Evolutionary conservation across 2,113 vertebrate genomes (phyloP).

Genomic region (Microcebus ravelobensis): DNA sequence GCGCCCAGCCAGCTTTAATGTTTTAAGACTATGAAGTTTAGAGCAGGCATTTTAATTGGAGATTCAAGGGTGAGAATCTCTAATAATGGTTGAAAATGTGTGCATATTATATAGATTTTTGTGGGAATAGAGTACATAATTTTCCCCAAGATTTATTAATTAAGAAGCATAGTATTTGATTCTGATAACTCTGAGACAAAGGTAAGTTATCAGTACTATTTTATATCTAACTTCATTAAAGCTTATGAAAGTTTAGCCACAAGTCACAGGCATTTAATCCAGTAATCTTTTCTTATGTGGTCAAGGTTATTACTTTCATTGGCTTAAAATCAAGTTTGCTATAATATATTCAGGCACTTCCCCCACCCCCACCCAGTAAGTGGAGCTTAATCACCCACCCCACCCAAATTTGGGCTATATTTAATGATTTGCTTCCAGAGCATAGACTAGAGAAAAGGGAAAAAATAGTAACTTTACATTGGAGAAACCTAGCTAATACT

Average conservation of each 20-base stretch:
- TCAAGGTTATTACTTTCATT: not conserved
- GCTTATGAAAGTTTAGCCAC: not conserved
- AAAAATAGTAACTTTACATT: not conserved
- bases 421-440: not conserved
- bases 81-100: not conserved
- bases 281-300: not conserved
- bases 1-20: not conserved
- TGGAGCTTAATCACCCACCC: not conserved
- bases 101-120: not conserved
- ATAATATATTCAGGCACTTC: not conserved
- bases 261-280: slow-evolving; percentile 19
- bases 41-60: not conserved
- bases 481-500: slow-evolving; percentile 8
- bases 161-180: slow-evolving; percentile 20
- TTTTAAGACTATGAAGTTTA: not conserved
- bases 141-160: not conserved
- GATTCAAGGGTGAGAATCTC: not conserved
- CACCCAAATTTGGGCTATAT: not conserved
- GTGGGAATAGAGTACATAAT: not conserved
- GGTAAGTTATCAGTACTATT: not conserved
- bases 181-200: slow-evolving; percentile 44
- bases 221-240: slow-evolving; percentile 21
- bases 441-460: not conserved
- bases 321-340: not conserved
- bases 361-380: not conserved